Conservation (phyloP, 37 sponge, comb jelly and placozoan genomes). For the Dysidea cf. avara region DNA sequence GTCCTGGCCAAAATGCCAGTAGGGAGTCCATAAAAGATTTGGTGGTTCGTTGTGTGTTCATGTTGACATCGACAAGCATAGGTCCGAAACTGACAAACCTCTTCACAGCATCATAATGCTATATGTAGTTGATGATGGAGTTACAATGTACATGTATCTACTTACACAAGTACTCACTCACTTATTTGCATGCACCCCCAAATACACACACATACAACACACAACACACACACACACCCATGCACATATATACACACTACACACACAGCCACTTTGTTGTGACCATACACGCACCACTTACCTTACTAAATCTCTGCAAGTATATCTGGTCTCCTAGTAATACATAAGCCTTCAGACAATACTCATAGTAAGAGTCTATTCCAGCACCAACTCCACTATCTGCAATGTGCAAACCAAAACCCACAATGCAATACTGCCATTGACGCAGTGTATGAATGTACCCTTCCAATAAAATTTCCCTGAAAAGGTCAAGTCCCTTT, state of each 20-base stretch:
- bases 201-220: too few relatives aligned
- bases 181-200: too few relatives aligned
- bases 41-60: slow-evolving; percentile 45
- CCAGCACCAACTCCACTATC: slow-evolving; percentile 90
- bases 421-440: not conserved
- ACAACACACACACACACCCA: too few relatives aligned
- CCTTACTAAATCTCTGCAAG: slow-evolving; percentile 70
- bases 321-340: slow-evolving; percentile 77
- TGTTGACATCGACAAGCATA: slow-evolving; percentile 74
- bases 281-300: slow-evolving; percentile 1
- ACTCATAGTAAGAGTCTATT: slow-evolving; percentile 98
- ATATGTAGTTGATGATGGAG: too few relatives aligned
- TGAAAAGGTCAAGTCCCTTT: not conserved
- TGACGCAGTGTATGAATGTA: not conserved
- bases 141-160: too few relatives aligned
- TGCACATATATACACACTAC: not conserved
- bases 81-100: slow-evolving; percentile 70
- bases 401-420: not conserved
- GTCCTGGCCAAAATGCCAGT: slow-evolving; percentile 98
- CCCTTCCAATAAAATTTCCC: not conserved
- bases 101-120: slow-evolving; percentile 88
- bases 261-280: not conserved
- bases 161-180: too few relatives aligned
- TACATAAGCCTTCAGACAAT: slow-evolving; percentile 88
- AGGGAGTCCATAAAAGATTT: slow-evolving; percentile 85